Evolutionary conservation across 2,113 vertebrate species (phyloP).

Genomic region (Candoia aspera): DNA sequence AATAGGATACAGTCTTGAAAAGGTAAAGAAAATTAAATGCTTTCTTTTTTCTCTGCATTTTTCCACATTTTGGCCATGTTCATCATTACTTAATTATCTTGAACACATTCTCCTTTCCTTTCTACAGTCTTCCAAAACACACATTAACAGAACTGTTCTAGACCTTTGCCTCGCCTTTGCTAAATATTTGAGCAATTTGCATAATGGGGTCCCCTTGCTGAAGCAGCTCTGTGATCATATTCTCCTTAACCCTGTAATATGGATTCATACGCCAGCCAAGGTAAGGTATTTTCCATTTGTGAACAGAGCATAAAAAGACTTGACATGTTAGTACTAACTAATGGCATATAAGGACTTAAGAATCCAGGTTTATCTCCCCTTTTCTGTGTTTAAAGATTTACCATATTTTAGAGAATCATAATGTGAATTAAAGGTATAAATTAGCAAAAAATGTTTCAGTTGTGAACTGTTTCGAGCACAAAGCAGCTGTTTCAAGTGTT

Average conservation of each 20-base stretch:
- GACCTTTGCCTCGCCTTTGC: slow-evolving; percentile 95
- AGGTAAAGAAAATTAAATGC: slow-evolving; percentile 77
- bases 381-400: not conserved
- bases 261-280: slow-evolving; percentile 96
- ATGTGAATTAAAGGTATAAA: not conserved
- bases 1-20: slow-evolving; percentile 94
- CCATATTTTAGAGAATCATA: not conserved
- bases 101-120: slow-evolving; percentile 35
- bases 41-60: not conserved
- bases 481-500: not conserved
- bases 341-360: not conserved
- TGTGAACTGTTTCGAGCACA: not conserved
- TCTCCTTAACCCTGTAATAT: slow-evolving; percentile 96
- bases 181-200: slow-evolving; percentile 94
- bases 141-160: slow-evolving; percentile 88
- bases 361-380: not conserved
- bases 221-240: slow-evolving; percentile 98
- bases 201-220: slow-evolving; percentile 88
- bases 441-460: not conserved
- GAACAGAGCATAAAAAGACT: not conserved
- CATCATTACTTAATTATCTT: not conserved
- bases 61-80: not conserved
- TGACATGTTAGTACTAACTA: not conserved
- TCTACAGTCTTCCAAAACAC: slow-evolving; percentile 92
- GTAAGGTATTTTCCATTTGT: slow-evolving; percentile 68